A percentile compares a stretch with the other conserved stretches of the same genome.
These are phyloP conservation scores for Babylonia areolata DNA, from an alignment of 1,140 invertebrate species.

Conservation along the genomic window DNA sequence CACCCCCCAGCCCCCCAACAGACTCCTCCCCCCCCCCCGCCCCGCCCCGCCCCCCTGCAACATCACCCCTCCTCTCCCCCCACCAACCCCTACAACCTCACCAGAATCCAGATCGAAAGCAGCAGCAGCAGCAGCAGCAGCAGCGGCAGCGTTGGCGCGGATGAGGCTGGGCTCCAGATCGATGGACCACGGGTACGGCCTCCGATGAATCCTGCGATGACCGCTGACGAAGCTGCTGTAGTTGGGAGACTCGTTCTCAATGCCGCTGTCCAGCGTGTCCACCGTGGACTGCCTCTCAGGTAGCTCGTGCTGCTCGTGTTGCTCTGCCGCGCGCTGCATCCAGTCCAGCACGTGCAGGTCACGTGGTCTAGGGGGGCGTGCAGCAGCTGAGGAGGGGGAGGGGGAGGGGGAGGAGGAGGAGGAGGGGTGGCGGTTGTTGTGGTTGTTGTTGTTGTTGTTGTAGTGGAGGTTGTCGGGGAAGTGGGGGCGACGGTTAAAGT, in stretches of 20 bases:
- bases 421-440: no score
- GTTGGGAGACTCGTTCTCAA: constrained; percentile 48
- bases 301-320: background rate
- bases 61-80: background rate
- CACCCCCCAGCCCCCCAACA: no score
- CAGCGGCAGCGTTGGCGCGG: constrained; percentile 14
- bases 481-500: background rate
- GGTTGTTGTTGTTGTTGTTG: no score
- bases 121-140: background rate
- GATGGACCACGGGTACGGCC: constrained; percentile 40
- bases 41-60: background rate
- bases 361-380: background rate
- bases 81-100: background rate
- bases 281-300: constrained; percentile 55
- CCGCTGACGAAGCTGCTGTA: constrained; percentile 24
- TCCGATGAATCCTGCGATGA: constrained; percentile 30
- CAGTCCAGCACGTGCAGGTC: constrained; percentile 31
- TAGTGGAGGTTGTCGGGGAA: background rate
- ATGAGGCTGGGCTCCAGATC: constrained; percentile 40
- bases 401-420: background rate
- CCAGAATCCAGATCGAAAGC: background rate
- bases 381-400: background rate
- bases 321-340: constrained; percentile 8
- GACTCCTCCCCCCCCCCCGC: background rate
- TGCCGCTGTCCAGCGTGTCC: constrained; percentile 62